Percentiles rank a stretch among this genome's conserved stretches.
These are phyloP conservation scores for Bufotes viridis DNA, from an alignment of 2,797 vertebrate genomes.

Conservation along the genomic window DNA sequence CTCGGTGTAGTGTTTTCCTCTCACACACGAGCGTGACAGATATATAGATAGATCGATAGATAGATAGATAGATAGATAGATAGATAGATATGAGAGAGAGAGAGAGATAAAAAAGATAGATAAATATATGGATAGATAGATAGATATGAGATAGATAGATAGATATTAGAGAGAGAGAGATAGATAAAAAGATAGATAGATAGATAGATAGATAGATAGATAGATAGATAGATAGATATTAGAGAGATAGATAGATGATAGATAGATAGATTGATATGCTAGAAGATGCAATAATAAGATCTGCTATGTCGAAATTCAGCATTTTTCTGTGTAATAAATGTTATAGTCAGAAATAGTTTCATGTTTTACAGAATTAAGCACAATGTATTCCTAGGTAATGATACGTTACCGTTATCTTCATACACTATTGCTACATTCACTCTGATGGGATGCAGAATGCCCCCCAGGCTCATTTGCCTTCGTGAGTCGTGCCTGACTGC, in stretches of 20 bases:
- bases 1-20: no score
- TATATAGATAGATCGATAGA: background rate
- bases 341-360: background rate
- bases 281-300: background rate
- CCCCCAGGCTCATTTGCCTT: background rate
- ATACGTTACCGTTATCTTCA: background rate
- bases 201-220: no score
- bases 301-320: background rate
- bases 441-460: background rate
- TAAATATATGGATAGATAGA: no score
- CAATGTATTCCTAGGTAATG: background rate
- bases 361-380: background rate
- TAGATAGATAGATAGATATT: background rate
- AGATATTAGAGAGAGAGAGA: no score
- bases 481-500: background rate
- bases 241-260: constrained; percentile 2
- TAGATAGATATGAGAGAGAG: no score
- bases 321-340: background rate
- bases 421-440: background rate
- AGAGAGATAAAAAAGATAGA: no score
- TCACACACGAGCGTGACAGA: no score
- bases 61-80: background rate
- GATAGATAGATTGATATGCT: constrained; percentile 1
- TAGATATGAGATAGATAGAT: background rate
- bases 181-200: constrained; percentile 1